Evolutionary conservation across 2,113 vertebrate species (phyloP), one percentile per base, ranked within the genome.

Genomic region (Nannospalax galili): DNA sequence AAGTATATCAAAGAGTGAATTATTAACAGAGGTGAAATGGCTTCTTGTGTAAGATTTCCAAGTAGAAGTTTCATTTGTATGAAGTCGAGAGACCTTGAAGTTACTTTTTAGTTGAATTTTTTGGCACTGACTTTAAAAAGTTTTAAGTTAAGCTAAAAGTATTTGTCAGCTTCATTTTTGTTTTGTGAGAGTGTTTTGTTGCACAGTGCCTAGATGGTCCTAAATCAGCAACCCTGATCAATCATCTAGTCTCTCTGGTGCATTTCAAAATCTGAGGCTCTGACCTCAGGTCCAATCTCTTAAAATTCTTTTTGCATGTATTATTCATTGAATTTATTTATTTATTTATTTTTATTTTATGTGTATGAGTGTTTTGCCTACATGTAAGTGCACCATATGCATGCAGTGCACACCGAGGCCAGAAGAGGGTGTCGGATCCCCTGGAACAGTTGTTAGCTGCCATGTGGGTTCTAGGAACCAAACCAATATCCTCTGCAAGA

Each of bases 101-200:
- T 97, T 97, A 87, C 80, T 97, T 98, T 80, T 97, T 12, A 5
- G 89, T 96, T 98, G 97, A 97, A 95, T 97, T 98, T 98, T 98
- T 35, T 72, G 62, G 52, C 75, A 26, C 22, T 96, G 94, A 96
- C 94, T 97, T 97, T 82, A 79, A 75, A 81, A 73, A 52, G n/a
- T 81, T 90, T 84, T 93, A 97, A 95, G 92, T 93, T 93, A 95
- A 95, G 91, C 93, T 75, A 82, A 52, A 78, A 84, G 62, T 48
- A 95, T 95, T 95, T 98, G 85, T 64, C 88, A 86, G 84, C 84
- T 75, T 75, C 92, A 84, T 92, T 97, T 74, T 88, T 96, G 48
- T 96, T 90, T n/a, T 42, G 8, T n/a, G 35, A 77, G 65, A 70
- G 52, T 87, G 92, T 26, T 79, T 42, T 75, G 22, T 40, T 78